Evolutionary conservation across 2,888 invertebrate species (phyloP), one percentile per base, ranked within the genome.

Genomic region (Volucella zonaria): DNA sequence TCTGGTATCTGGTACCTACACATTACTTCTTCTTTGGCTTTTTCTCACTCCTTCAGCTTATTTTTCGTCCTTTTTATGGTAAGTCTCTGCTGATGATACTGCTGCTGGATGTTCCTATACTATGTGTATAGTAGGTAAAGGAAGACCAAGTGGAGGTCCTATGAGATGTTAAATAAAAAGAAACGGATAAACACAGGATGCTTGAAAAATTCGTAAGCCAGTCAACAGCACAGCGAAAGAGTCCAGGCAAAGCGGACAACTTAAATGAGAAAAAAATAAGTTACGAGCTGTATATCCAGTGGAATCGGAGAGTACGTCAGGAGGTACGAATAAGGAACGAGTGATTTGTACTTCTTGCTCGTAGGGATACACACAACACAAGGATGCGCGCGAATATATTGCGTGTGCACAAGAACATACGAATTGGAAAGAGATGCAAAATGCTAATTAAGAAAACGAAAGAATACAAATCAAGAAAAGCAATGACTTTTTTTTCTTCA

Each of bases 401-500:
- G 52, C 43, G 38, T 71, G 66, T 68, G 23, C 56, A 42, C 56
- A 51, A 51, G 51, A 56, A 43, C 70, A 59, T 67, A 64, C 62
- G 66, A 78, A 73, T 68, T 73, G 67, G 61, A 78, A 82, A 82
- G 82, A 73, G 82, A 82, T 82, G 82, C 77, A 73, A 82, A 82
- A 82, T 82, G 78, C 82, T 82, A 82, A 82, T 82, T 82, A 82
- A 78, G 73, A 82, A 78, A 82, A 67, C 73, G 78, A 78, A 82
- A 82, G 73, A 82, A 82, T 73, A 51, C 64, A 66, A 81, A 78
- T 78, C 77, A 78, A 82, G 71, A 62, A 78, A 59, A 45, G 40
- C 70, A 70, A 67, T 54, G 67, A 68, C 66, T 66, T 31, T 31
- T 31, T 31, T 23, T 31, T 64, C 62, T 70, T 56, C 64, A 45